Evolutionary conservation across 2,888 invertebrate species (phyloP).

Genomic region (Amphipyra berbera): DNA sequence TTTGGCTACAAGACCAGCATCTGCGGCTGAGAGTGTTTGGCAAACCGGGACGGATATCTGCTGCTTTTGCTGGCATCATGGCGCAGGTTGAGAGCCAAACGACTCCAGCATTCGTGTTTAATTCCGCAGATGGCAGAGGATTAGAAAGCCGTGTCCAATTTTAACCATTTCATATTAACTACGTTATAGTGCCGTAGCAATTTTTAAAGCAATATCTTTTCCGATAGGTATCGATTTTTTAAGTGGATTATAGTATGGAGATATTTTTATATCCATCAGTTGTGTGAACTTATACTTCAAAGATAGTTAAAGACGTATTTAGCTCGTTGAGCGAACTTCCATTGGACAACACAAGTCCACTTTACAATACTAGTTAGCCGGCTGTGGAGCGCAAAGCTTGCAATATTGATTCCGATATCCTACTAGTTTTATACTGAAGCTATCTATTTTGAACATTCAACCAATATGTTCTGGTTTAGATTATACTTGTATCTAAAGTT

Average conservation of each 20-base stretch:
- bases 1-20: conserved; percentile 76
- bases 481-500: not conserved
- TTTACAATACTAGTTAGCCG: conserved; percentile 51
- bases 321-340: conserved; percentile 41
- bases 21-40: conserved; percentile 74
- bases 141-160: conserved; percentile 56
- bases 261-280: conserved; percentile 35
- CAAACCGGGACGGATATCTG: conserved; percentile 67
- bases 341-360: conserved; percentile 45
- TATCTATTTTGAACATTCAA: conserved; percentile 28
- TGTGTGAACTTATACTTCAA: conserved; percentile 37
- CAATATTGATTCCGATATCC: conserved; percentile 52
- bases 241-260: conserved; percentile 18
- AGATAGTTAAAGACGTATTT: conserved; percentile 46
- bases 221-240: conserved; percentile 7
- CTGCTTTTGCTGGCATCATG: conserved; percentile 75
- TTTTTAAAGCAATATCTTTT: not conserved
- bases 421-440: conserved; percentile 27
- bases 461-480: conserved; percentile 12
- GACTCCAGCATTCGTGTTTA: conserved; percentile 68
- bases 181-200: not conserved
- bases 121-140: conserved; percentile 68
- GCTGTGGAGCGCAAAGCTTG: conserved; percentile 38
- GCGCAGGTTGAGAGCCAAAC: conserved; percentile 72
- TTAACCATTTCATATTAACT: conserved; percentile 7